Evolutionary conservation across 1,140 invertebrate genomes (phyloP), one percentile per base, ranked within the genome.

Genomic region (Paracyclopina nana): DNA sequence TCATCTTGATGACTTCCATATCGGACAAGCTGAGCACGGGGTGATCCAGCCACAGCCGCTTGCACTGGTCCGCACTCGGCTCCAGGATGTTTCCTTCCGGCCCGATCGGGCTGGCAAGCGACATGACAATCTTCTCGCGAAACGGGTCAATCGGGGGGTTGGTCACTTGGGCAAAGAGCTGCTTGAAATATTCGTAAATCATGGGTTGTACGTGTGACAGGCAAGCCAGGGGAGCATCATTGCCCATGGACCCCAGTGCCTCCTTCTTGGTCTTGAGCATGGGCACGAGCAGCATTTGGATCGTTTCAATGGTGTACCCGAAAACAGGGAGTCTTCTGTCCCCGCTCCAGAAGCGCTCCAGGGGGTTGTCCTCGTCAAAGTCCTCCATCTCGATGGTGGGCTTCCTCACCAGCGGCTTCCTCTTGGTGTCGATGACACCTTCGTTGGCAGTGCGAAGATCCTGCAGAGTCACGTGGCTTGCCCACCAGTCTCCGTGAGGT

Each of bases 61-160:
- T 82, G 40, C 92, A 88, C 67, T 96, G 90, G 55, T 80, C 67
- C 0, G 80, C 72, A 59, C 76, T 79, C 3, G 94, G 88, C 58
- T 92, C 76, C 51, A 99, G 68, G 51, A 97, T 82, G 66, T 99
- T 98, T 0, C 78, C 79, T 60, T 92, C 88, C 0, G 94, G 92
- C 5, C 75, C 83, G 58, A 87, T 79, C 0, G 82, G 82, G 59
- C 82, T 84, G 53, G 86, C 76, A 60, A 99, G 68, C 0, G 91
- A 95, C 91, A 99, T 99, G 44, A 98, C 91, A 55, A 97, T 85
- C 64, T 86, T 88, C 67, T 99, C 94, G 58, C 94, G 78, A 72
- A 99, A 96, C 30, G 94, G 94, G 74, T 99, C 94, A 56, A 99
- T 97, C 4, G 94, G 92, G n/a, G 94, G 94, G 70, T 99, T 98